phyloP scores from a whole-genome alignment of 2,888 invertebrate genomes.

The Sarcophaga variegata region DNA sequence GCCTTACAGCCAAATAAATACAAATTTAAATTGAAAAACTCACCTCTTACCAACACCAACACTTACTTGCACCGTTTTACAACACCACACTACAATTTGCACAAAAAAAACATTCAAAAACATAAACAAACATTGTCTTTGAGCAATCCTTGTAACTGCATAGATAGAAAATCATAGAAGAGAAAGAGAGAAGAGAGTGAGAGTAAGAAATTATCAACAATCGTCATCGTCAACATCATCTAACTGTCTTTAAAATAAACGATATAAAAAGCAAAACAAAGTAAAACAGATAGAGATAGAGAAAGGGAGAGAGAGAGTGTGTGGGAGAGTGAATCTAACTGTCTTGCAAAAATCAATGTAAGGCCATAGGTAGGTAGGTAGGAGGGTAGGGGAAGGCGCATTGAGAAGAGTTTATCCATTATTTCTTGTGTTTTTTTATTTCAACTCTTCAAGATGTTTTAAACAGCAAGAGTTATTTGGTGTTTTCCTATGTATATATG shows the following conservation, averaged over 20 bases:
- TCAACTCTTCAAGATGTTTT: neutral
- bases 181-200: no score
- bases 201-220: conserved; percentile 71
- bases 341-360: no score
- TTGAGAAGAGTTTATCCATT: neutral
- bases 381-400: neutral
- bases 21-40: conserved; percentile 55
- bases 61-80: no score
- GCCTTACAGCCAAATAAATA: conserved; percentile 49
- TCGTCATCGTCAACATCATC: conserved; percentile 47
- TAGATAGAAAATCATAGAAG: neutral
- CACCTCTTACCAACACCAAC: conserved; percentile 52
- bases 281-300: neutral
- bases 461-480: neutral
- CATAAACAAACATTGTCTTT: conserved; percentile 63
- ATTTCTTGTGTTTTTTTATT: neutral
- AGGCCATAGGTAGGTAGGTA: no score
- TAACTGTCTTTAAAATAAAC: neutral
- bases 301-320: neutral
- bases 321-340: neutral
- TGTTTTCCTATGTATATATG: neutral
- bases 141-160: neutral
- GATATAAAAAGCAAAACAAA: conserved; percentile 13
- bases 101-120: conserved; percentile 58
- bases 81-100: no score